Percentiles rank a stretch among this genome's conserved stretches.
Evolutionary conservation across 2,113 vertebrate species (phyloP).

Genomic region (Microtus montanus): DNA sequence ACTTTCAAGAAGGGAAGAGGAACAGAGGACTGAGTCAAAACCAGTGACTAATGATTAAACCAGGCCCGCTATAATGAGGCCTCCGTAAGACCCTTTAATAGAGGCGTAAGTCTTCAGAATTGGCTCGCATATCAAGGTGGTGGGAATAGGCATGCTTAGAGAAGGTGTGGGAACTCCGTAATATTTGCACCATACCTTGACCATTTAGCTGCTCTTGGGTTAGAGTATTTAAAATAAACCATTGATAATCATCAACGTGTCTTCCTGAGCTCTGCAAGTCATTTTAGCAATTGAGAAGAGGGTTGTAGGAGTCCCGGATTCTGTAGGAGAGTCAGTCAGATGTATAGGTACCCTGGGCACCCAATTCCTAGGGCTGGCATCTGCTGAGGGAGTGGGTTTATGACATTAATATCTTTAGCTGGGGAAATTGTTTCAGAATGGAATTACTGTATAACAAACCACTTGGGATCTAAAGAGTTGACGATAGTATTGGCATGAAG

Average conservation of each 20-base stretch:
- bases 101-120: background rate
- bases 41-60: background rate
- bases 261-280: background rate
- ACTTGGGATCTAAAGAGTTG: background rate
- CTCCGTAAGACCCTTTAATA: background rate
- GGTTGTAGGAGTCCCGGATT: background rate
- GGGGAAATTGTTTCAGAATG: background rate
- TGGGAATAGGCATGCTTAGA: background rate
- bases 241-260: background rate
- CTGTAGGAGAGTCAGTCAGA: background rate
- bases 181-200: background rate
- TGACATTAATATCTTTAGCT: background rate
- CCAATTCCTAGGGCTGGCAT: background rate
- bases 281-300: background rate
- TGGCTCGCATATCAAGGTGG: background rate
- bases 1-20: background rate
- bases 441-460: background rate
- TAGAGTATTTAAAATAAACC: background rate
- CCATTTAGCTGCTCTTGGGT: background rate
- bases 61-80: background rate
- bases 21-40: background rate
- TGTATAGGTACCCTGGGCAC: no score
- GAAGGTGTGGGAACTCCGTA: background rate
- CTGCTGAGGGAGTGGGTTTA: background rate
- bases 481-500: background rate